A percentile compares a stretch with the other conserved stretches of the same genome.
phyloP scores from a whole-genome alignment of 2,113 vertebrate genomes.

The Emberiza fucata region DNA sequence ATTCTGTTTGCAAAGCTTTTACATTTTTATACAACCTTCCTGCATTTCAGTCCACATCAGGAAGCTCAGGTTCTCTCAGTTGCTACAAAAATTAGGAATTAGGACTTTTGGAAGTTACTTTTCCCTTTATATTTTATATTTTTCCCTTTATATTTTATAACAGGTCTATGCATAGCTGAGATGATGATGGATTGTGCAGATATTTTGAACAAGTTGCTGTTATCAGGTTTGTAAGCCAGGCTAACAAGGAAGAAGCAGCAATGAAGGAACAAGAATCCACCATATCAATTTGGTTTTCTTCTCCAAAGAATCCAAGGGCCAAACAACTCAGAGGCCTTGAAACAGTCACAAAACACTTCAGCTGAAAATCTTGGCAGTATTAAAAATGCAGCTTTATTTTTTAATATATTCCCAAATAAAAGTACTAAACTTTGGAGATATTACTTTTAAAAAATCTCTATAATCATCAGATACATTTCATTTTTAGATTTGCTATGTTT shows the following conservation, averaged over 20 bases:
- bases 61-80: not conserved
- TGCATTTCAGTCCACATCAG: not conserved
- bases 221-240: not conserved
- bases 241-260: not conserved
- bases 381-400: not conserved
- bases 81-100: not conserved
- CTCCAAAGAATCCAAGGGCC: not conserved
- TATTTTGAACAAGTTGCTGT: not conserved
- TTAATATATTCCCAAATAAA: not conserved
- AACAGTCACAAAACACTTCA: not conserved
- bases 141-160: not conserved
- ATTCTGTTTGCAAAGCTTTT: not conserved
- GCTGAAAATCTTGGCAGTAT: not conserved
- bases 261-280: not conserved
- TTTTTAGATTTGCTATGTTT: not conserved
- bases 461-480: not conserved
- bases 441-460: rapidly evolving
- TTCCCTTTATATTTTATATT: not conserved
- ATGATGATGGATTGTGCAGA: not conserved
- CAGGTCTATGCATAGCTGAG: not conserved
- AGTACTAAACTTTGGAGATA: not conserved
- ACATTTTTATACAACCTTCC: not conserved
- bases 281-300: not conserved
- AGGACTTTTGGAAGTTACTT: not conserved
- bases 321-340: not conserved